phyloP scores from a whole-genome alignment of 2,113 vertebrate genomes.

The Circaetus gallicus region DNA sequence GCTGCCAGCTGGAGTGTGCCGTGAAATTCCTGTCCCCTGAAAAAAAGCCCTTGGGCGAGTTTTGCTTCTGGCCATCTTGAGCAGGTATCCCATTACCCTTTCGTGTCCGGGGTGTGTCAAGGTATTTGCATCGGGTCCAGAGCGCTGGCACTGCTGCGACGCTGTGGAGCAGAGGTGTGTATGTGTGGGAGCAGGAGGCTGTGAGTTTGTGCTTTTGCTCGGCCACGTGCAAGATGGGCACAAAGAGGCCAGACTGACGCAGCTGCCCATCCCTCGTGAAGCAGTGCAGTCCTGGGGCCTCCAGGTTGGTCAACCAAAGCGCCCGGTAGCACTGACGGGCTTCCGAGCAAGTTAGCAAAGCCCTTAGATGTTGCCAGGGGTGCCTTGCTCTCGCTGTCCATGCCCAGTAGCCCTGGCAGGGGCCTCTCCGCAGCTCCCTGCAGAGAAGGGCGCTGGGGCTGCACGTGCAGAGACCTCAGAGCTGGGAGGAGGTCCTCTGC shows the following conservation, averaged over 20 bases:
- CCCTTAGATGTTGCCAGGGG: background rate
- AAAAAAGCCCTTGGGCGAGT: background rate
- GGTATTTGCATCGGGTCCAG: background rate
- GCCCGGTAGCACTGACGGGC: background rate
- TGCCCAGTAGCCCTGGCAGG: background rate
- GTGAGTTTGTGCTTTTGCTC: background rate
- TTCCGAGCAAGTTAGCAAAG: background rate
- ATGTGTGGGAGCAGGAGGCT: background rate
- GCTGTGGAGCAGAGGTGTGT: background rate
- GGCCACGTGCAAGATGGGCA: background rate
- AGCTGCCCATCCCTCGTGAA: background rate
- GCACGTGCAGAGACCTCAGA: background rate
- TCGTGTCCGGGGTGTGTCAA: background rate
- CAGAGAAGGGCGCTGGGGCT: background rate
- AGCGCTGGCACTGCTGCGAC: fast-evolving
- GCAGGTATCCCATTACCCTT: background rate
- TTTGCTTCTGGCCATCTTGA: background rate
- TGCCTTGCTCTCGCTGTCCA: fast-evolving
- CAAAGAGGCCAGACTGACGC: background rate
- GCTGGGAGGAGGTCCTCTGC: background rate
- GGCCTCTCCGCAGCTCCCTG: background rate
- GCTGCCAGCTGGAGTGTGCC: background rate
- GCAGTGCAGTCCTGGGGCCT: background rate
- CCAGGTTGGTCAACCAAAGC: background rate
- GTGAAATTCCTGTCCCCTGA: background rate